These are phyloP conservation scores for Mirounga angustirostris DNA, from an alignment of 2,113 vertebrate species.

Conservation along the genomic window DNA sequence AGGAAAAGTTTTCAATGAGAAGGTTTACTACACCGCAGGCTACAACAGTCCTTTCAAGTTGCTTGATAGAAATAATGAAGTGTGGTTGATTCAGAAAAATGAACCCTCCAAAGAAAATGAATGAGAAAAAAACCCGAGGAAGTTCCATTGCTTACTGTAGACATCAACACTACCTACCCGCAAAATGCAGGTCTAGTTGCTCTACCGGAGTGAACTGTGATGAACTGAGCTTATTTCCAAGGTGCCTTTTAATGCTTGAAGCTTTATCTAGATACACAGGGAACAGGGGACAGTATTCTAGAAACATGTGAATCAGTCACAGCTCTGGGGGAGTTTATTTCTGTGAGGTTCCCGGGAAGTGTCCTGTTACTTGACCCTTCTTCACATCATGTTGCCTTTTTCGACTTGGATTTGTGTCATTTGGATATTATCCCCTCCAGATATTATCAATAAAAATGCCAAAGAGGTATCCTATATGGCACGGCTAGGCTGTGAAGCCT, in stretches of 20 bases:
- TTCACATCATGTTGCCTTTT: not conserved
- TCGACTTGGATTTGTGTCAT: not conserved
- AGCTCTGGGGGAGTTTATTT: not conserved
- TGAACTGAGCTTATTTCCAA: constrained; percentile 12
- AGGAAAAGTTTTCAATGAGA: constrained; percentile 86
- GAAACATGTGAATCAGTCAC: not conserved
- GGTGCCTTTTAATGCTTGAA: constrained; percentile 44
- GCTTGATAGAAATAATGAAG: constrained; percentile 89
- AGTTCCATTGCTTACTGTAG: constrained; percentile 27
- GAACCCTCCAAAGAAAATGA: constrained; percentile 59
- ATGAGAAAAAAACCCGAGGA: constrained; percentile 32
- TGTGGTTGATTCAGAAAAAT: constrained; percentile 88
- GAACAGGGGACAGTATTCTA: not conserved
- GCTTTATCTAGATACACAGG: not conserved
- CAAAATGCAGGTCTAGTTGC: not conserved
- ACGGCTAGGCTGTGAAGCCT: not conserved
- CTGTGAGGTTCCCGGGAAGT: not conserved
- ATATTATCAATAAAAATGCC: constrained; percentile 42
- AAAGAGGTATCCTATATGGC: not conserved
- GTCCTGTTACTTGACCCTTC: not conserved
- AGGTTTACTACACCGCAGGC: constrained; percentile 89
- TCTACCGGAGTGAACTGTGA: not conserved
- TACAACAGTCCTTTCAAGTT: constrained; percentile 91
- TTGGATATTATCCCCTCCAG: not conserved
- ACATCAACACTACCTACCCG: not conserved